Evolutionary conservation across 2,888 invertebrate genomes (phyloP), one percentile per base, ranked within the genome.

Genomic region (Andrena praecox): DNA sequence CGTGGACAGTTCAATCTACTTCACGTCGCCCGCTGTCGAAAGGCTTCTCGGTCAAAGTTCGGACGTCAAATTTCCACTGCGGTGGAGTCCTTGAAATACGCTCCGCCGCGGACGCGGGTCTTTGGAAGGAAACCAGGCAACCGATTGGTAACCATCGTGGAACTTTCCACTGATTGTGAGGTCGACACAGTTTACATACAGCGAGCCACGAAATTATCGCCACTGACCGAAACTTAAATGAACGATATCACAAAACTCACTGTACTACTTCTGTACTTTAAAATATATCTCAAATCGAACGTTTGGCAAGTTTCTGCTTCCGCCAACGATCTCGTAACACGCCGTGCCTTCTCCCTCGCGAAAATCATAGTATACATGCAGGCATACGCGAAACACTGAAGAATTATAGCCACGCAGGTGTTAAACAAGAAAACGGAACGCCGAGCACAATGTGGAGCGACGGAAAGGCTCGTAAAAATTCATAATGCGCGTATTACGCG

Each of bases 1-100:
- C 52, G 66, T 24, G 50, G 71, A 77, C 66, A 76, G 70, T 68
- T 72, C 68, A 33, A 81, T 76, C 63, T 70, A 63, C 56, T 78
- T 73, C 56, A 42, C 76, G 76, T 71, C 76, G 52, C 52, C 42
- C 71, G 24, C 50, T 56, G 50, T 27, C 27, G 24, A 52, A 42
- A 73, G 24, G 50, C 24, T n/a, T 20, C 50, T 50, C 50, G 50
- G 69, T 80, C 76, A 67, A 67, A 81, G 67, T 75, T 76, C 82
- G 67, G 35, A 62, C 62, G 33, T 67, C 66, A 50, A 35, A 75
- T 78, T 75, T 62, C 20, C 29, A 27, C 31, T 5, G 16, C 12
- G 59, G 2, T 8, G 29, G 27, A 52, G 2, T 48, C n/a, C 31
- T 67, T 59, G 48, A 67, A 48, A 20, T 10, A 24, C 27, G 27